Evolutionary conservation across 2,888 invertebrate species (phyloP).

Genomic region (Ptilodon capucinus): DNA sequence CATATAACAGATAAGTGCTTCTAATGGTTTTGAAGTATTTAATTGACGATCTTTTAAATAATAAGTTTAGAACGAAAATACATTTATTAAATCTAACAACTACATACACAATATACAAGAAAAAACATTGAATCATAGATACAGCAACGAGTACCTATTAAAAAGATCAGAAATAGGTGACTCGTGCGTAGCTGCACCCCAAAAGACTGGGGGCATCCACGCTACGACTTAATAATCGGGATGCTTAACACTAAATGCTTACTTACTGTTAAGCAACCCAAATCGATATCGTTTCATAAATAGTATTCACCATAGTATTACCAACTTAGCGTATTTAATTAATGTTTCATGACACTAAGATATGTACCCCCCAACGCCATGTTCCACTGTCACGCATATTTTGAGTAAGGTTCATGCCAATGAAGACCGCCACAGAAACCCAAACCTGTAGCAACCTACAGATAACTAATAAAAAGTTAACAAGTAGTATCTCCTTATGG

Average conservation of each 20-base stretch:
- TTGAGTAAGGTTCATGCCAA: slow-evolving; percentile 42
- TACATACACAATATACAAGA: too few relatives aligned
- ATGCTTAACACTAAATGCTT: slow-evolving; percentile 46
- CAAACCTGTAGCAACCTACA: slow-evolving; percentile 14
- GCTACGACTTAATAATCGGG: too few relatives aligned
- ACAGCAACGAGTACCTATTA: too few relatives aligned
- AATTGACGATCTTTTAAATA: not conserved
- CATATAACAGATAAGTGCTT: slow-evolving; percentile 19
- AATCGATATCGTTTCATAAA: slow-evolving; percentile 36
- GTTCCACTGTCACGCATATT: slow-evolving; percentile 40
- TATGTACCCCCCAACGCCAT: slow-evolving; percentile 45
- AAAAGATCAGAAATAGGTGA: too few relatives aligned
- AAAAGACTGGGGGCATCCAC: too few relatives aligned
- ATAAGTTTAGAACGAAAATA: too few relatives aligned
- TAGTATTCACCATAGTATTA: slow-evolving; percentile 38
- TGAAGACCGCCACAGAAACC: slow-evolving; percentile 24
- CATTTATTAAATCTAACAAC: too few relatives aligned
- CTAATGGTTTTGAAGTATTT: not conserved
- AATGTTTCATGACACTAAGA: slow-evolving; percentile 42
- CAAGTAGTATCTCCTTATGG: slow-evolving; percentile 16
- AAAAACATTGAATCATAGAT: too few relatives aligned
- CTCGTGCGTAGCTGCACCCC: too few relatives aligned
- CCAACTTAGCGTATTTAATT: slow-evolving; percentile 52
- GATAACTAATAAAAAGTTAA: slow-evolving; percentile 45
- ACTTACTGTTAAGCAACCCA: slow-evolving; percentile 37